Conservation (phyloP, 2,797 vertebrate genomes). For the Argya squamiceps region DNA sequence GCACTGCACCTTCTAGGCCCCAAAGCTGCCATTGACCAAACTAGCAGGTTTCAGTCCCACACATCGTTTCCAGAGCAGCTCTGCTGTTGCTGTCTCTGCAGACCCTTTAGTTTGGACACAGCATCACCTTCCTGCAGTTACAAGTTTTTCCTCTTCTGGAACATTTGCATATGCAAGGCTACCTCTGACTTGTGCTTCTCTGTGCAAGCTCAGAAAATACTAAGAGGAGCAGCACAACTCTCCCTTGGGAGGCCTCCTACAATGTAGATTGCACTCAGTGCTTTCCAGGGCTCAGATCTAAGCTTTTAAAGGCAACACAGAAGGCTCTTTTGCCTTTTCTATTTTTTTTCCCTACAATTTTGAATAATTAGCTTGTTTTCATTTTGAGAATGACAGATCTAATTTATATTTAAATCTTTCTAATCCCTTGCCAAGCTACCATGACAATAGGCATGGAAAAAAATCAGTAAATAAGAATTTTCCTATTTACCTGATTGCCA, state of each 20-base stretch:
- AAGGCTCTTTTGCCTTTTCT: not conserved
- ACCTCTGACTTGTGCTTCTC: not conserved
- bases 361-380: not conserved
- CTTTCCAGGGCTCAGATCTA: not conserved
- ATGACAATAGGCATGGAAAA: constrained; percentile 3
- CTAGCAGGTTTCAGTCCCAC: not conserved
- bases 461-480: constrained; percentile 27
- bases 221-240: not conserved
- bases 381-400: constrained; percentile 11
- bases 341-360: rapidly evolving
- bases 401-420: constrained; percentile 39
- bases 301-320: not conserved
- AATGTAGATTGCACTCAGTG: not conserved
- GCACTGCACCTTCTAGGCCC: not conserved
- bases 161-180: not conserved
- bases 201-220: not conserved
- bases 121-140: not conserved
- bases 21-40: not conserved
- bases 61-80: not conserved
- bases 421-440: not conserved
- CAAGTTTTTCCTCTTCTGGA: not conserved
- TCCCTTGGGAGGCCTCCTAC: not conserved
- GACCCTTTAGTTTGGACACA: not conserved
- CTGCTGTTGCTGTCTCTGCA: not conserved
- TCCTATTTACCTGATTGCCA: constrained; percentile 21